Percentiles rank a stretch among this genome's conserved stretches.
Evolutionary conservation across 2,888 invertebrate species (phyloP).

Genomic region (Drosophila hamatofila): DNA sequence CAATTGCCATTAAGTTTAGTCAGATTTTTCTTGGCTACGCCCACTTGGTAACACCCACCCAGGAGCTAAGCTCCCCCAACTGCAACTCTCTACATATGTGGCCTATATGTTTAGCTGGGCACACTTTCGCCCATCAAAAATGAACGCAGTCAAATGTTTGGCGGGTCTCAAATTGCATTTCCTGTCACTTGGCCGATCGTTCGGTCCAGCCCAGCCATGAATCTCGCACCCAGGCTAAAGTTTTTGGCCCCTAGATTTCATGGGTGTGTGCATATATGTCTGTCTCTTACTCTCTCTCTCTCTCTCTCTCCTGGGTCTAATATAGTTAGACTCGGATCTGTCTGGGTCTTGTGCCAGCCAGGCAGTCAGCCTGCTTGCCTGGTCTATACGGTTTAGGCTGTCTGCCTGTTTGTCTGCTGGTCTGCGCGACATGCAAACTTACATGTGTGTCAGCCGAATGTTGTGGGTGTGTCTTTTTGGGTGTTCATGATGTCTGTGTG

Average conservation of each 20-base stretch:
- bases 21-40: constrained; percentile 54
- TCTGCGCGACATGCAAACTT: constrained; percentile 67
- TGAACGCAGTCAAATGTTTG: constrained; percentile 71
- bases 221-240: constrained; percentile 47
- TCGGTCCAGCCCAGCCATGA: constrained; percentile 53
- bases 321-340: constrained; percentile 33
- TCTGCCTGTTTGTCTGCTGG: constrained; percentile 58
- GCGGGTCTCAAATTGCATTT: constrained; percentile 77
- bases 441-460: constrained; percentile 69
- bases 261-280: constrained; percentile 63
- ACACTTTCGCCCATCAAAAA: constrained; percentile 75
- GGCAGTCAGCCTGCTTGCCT: constrained; percentile 32
- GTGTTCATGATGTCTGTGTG: constrained; percentile 43
- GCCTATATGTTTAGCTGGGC: constrained; percentile 32
- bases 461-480: constrained; percentile 57
- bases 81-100: constrained; percentile 24
- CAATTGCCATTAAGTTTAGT: constrained; percentile 63
- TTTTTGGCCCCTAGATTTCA: constrained; percentile 25
- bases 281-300: constrained; percentile 12
- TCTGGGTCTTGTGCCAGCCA: constrained; percentile 33
- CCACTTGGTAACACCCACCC: constrained; percentile 70
- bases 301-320: constrained; percentile 43
- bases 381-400: constrained; percentile 34
- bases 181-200: constrained; percentile 76
- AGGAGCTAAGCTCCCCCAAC: constrained; percentile 2